Conservation (phyloP, 2,797 vertebrate species). For the Glossophaga mutica region DNA sequence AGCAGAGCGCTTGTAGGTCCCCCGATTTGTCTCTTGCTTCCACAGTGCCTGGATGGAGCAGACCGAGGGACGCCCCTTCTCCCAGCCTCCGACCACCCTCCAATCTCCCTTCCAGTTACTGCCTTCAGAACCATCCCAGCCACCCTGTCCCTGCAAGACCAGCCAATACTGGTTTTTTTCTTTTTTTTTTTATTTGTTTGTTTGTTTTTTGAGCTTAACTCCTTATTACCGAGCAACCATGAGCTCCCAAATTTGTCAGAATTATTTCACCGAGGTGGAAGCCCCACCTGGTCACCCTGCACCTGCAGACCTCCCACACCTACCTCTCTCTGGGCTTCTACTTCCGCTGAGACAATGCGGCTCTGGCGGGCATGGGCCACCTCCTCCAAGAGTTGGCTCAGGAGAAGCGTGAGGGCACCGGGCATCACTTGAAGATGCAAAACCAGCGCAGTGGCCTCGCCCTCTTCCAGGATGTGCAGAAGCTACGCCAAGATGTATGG, state of each 20-base stretch:
- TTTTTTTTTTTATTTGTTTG: too few species aligned
- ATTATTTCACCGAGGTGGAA: too few species aligned
- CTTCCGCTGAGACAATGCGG: background rate
- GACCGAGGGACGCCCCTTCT: background rate
- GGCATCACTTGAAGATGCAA: background rate
- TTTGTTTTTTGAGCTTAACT: background rate
- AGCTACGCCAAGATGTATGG: background rate
- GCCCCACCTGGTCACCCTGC: too few species aligned
- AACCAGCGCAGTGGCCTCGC: background rate
- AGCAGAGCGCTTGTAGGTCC: background rate
- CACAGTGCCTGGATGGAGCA: background rate
- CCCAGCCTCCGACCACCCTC: background rate
- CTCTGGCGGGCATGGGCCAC: background rate
- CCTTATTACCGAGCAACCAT: too few species aligned
- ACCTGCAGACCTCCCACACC: too few species aligned
- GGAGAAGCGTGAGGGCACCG: background rate
- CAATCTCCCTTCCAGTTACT: background rate
- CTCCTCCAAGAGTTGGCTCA: background rate
- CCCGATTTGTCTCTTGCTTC: background rate
- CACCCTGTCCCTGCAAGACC: background rate
- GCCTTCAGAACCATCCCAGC: background rate
- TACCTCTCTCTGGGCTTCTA: too few species aligned
- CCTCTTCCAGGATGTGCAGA: background rate
- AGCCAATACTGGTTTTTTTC: background rate
- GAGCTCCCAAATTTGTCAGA: too few species aligned